These are phyloP conservation scores for Hylaeus anthracinus DNA, from an alignment of 1,140 invertebrate genomes.

Conservation along the genomic window DNA sequence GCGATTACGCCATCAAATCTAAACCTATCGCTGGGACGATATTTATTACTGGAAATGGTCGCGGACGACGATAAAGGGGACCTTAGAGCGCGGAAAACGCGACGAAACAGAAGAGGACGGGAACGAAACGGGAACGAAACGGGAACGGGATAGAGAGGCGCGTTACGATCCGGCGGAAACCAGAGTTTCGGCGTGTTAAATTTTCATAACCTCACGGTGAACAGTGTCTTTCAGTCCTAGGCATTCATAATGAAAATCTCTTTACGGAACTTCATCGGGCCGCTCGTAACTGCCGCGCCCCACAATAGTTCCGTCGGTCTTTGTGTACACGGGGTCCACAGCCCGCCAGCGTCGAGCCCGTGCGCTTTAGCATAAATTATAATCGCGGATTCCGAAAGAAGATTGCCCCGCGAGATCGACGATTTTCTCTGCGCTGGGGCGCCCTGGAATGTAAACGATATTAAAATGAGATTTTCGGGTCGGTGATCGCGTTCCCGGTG, in stretches of 20 bases:
- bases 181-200: constrained; percentile 63
- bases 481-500: too few relatives aligned
- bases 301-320: constrained; percentile 42
- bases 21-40: too few relatives aligned
- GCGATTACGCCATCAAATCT: constrained; percentile 21
- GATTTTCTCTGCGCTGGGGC: constrained; percentile 14
- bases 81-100: too few relatives aligned
- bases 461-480: constrained; percentile 19
- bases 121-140: constrained; percentile 12
- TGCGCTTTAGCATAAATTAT: constrained; percentile 53
- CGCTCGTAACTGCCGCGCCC: constrained; percentile 29
- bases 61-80: neutral
- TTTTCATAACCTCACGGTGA: constrained; percentile 67
- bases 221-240: constrained; percentile 57
- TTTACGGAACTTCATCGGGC: constrained; percentile 55
- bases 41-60: constrained; percentile 46
- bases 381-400: constrained; percentile 40
- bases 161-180: constrained; percentile 48
- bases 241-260: constrained; percentile 68
- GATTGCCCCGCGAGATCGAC: constrained; percentile 34
- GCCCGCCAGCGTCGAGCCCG: constrained; percentile 14
- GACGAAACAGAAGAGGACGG: neutral
- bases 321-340: constrained; percentile 46
- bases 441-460: constrained; percentile 14
- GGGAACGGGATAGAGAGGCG: constrained; percentile 31